These are phyloP conservation scores for Cirrhinus mrigala DNA, from an alignment of 2,797 vertebrate genomes.

Conservation along the genomic window DNA sequence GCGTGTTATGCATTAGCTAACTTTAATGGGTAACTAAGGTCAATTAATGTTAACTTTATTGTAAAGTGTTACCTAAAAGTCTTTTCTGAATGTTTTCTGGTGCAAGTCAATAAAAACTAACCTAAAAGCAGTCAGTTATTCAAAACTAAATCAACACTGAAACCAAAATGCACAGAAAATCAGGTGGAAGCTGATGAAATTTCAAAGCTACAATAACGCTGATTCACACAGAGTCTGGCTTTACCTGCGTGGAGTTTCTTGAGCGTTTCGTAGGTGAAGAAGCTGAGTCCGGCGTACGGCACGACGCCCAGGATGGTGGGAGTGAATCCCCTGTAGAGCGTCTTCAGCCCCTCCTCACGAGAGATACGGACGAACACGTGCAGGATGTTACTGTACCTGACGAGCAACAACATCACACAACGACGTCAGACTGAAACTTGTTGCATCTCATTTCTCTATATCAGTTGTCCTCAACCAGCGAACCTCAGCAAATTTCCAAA, in stretches of 20 bases:
- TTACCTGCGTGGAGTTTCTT: constrained; percentile 94
- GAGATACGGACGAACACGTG: constrained; percentile 95
- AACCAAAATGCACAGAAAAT: neutral
- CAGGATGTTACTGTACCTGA: constrained; percentile 96
- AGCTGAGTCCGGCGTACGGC: constrained; percentile 95
- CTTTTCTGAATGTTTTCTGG: no score
- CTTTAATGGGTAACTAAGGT: no score
- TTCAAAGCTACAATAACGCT: neutral
- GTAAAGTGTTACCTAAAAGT: no score
- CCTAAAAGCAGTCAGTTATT: neutral
- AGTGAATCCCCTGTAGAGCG: constrained; percentile 90
- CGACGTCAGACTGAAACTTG: no score
- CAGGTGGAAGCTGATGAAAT: neutral
- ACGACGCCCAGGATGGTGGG: constrained; percentile 94
- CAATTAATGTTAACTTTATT: no score
- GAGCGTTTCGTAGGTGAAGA: constrained; percentile 95
- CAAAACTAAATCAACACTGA: no score
- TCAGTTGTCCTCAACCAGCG: no score
- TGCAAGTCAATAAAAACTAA: neutral
- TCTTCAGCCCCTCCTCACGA: constrained; percentile 91
- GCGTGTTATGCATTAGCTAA: no score
- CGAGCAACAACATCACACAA: neutral
- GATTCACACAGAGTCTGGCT: neutral
- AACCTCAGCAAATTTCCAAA: no score
- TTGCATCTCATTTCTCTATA: no score